These are phyloP conservation scores for Phalacrocorax aristotelis DNA, from an alignment of 2,113 vertebrate genomes.

Conservation along the genomic window DNA sequence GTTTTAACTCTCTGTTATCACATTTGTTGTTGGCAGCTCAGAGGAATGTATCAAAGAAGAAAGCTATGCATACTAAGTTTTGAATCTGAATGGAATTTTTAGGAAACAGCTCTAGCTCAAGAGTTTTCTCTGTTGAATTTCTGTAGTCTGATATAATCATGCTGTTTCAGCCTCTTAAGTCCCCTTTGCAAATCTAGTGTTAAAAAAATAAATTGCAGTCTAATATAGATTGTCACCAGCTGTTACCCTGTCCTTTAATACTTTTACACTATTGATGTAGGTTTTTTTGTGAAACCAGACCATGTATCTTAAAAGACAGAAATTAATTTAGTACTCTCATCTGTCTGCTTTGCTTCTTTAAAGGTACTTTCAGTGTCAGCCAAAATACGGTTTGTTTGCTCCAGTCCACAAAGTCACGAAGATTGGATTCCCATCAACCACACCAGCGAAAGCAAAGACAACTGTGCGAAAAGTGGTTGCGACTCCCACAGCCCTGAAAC, in stretches of 20 bases:
- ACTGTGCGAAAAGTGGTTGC: constrained; percentile 83
- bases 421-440: constrained; percentile 97
- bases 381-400: constrained; percentile 96
- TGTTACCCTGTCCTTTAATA: background rate
- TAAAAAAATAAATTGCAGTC: background rate
- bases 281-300: background rate
- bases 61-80: background rate
- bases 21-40: background rate
- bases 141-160: background rate
- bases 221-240: background rate
- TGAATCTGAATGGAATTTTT: background rate
- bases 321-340: background rate
- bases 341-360: background rate
- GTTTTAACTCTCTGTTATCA: background rate
- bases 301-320: fast-evolving
- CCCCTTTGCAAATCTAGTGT: background rate
- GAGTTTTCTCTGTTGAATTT: background rate
- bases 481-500: constrained; percentile 83
- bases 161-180: background rate
- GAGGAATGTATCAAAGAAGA: background rate
- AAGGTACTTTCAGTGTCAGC: constrained; percentile 98
- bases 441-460: constrained; percentile 92
- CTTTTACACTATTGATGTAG: fast-evolving
- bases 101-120: background rate
- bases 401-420: constrained; percentile 97